Percentiles rank a stretch among this genome's conserved stretches.
These are phyloP conservation scores for Plebejus argus DNA, from an alignment of 2,888 invertebrate species.

Conservation along the genomic window DNA sequence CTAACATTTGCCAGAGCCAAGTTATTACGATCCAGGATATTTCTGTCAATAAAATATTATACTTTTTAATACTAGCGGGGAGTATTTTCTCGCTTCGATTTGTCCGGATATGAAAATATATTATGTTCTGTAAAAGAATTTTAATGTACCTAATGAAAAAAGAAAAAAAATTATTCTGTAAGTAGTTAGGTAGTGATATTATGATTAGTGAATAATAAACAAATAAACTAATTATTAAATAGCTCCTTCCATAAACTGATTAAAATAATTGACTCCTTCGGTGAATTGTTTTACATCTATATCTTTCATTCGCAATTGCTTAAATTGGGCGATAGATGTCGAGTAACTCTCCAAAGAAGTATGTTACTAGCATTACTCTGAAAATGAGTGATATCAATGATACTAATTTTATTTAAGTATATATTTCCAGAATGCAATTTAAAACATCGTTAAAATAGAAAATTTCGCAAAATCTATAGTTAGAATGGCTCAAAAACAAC, in stretches of 20 bases:
- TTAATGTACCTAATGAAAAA: neutral
- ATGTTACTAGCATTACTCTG: neutral
- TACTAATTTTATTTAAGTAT: neutral
- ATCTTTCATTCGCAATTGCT: neutral
- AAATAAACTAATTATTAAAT: too few species aligned
- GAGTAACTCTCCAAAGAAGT: neutral
- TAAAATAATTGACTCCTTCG: too few species aligned
- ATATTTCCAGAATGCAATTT: neutral
- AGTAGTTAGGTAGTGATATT: too few species aligned
- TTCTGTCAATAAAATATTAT: slow-evolving; percentile 2
- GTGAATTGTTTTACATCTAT: too few species aligned
- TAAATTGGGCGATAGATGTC: neutral
- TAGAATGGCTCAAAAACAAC: neutral
- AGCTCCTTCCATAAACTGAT: too few species aligned
- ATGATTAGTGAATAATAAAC: too few species aligned
- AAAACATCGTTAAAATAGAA: neutral
- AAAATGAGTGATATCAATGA: neutral
- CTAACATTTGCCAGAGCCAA: slow-evolving; percentile 11
- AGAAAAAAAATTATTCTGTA: too few species aligned
- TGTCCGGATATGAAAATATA: slow-evolving; percentile 8
- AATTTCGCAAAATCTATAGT: neutral
- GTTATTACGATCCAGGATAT: slow-evolving; percentile 16
- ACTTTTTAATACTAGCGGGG: slow-evolving; percentile 9
- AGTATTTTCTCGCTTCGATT: neutral
- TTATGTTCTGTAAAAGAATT: neutral